Conservation (phyloP, 2,113 vertebrate genomes). For the Apteryx owenii region DNA sequence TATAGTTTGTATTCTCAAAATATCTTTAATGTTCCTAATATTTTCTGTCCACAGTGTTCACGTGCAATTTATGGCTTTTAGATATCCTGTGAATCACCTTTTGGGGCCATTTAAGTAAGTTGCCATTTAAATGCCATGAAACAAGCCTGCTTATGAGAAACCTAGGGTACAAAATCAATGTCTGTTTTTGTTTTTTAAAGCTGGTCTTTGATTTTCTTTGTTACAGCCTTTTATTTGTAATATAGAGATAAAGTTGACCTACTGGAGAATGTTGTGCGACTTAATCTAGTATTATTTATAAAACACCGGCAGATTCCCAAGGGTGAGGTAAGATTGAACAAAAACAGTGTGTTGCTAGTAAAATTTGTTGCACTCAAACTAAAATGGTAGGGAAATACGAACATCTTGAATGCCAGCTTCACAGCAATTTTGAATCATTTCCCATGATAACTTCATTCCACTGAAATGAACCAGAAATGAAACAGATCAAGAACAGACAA, state of each 20-base stretch:
- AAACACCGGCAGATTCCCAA: neutral
- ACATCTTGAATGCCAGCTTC: neutral
- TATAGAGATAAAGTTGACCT: neutral
- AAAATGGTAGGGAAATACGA: neutral
- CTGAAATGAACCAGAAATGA: neutral
- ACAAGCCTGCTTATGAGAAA: neutral
- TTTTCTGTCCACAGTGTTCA: neutral
- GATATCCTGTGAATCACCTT: neutral
- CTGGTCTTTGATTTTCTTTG: neutral
- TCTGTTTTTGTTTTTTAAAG: neutral
- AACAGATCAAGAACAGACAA: slow-evolving; percentile 24
- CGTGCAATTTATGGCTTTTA: neutral
- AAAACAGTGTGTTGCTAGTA: neutral
- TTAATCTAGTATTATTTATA: neutral
- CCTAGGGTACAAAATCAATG: neutral
- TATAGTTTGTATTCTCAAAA: neutral
- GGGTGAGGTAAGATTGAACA: neutral
- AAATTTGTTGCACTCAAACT: neutral
- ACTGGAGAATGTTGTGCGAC: neutral
- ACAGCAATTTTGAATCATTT: neutral
- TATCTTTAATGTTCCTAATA: neutral
- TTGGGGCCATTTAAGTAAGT: neutral
- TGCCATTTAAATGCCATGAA: neutral
- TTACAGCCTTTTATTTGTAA: neutral
- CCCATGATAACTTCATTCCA: neutral